phyloP scores from a whole-genome alignment of 2,113 vertebrate species.

The Laticauda laticaudata region DNA sequence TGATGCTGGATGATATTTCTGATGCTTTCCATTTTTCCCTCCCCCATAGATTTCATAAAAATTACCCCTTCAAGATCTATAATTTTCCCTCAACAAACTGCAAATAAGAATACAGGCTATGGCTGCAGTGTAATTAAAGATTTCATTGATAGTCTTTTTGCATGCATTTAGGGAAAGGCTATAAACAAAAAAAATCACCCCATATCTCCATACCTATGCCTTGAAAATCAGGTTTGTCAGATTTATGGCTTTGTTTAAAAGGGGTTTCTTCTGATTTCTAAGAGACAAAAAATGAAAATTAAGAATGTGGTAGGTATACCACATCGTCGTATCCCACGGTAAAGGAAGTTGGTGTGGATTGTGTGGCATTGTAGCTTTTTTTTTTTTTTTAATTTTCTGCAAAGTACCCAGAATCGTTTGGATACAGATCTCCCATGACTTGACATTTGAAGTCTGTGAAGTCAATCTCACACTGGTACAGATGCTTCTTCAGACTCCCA shows the following conservation, averaged over 20 bases:
- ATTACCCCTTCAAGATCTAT: conserved; percentile 38
- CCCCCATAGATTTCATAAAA: conserved; percentile 51
- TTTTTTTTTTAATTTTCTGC: neutral
- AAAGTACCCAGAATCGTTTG: neutral
- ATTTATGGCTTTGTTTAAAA: conserved; percentile 27
- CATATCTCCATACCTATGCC: conserved; percentile 23
- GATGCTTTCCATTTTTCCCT: neutral
- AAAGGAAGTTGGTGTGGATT: neutral
- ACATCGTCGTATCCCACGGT: neutral
- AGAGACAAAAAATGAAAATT: neutral
- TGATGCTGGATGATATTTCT: conserved; percentile 66
- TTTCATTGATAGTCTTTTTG: conserved; percentile 48
- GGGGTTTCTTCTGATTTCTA: neutral
- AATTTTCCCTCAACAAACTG: conserved; percentile 38
- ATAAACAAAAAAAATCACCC: conserved; percentile 6
- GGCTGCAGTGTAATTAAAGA: conserved; percentile 52
- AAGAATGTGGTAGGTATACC: neutral
- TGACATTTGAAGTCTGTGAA: neutral
- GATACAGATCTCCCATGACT: neutral
- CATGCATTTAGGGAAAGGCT: conserved; percentile 32
- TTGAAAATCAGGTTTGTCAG: conserved; percentile 19
- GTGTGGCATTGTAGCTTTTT: neutral
- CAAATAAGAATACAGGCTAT: conserved; percentile 25
- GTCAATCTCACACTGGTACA: neutral
- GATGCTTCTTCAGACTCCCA: neutral